phyloP scores from a whole-genome alignment of 1,140 invertebrate genomes.

The Epicauta chinensis region DNA sequence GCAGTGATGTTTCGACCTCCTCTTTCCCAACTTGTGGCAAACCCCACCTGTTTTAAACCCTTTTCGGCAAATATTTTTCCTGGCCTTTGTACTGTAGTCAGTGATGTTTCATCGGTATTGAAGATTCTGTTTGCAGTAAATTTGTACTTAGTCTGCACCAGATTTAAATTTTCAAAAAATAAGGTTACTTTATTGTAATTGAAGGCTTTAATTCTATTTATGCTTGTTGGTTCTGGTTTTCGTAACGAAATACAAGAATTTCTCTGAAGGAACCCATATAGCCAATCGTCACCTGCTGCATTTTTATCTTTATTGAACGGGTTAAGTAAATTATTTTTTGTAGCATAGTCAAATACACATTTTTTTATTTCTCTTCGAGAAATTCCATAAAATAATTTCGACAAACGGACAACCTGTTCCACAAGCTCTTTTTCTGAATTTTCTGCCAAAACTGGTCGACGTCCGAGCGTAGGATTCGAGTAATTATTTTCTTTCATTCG shows the following conservation, averaged over 20 bases:
- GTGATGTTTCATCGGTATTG: too few species aligned
- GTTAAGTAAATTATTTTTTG: constrained; percentile 2
- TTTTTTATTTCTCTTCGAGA: too few species aligned
- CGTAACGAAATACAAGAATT: constrained; percentile 2
- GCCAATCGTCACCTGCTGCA: neutral
- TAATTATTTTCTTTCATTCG: too few species aligned
- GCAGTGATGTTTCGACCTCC: constrained; percentile 25
- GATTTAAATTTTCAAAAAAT: constrained; percentile 10
- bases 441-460: neutral
- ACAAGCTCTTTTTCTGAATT: neutral
- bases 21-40: constrained; percentile 35
- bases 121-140: too few species aligned
- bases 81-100: too few species aligned
- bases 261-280: neutral
- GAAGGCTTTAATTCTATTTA: constrained; percentile 3
- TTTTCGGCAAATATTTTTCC: constrained; percentile 41
- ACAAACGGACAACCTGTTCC: neutral
- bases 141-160: too few species aligned
- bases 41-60: constrained; percentile 28
- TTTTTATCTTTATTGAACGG: neutral
- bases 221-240: constrained; percentile 3
- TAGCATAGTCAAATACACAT: neutral
- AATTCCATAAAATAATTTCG: constrained; percentile 1
- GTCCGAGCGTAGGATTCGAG: neutral
- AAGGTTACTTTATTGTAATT: constrained; percentile 1